phyloP scores from a whole-genome alignment of 2,888 invertebrate species.

The Platynereis dumerilii region DNA sequence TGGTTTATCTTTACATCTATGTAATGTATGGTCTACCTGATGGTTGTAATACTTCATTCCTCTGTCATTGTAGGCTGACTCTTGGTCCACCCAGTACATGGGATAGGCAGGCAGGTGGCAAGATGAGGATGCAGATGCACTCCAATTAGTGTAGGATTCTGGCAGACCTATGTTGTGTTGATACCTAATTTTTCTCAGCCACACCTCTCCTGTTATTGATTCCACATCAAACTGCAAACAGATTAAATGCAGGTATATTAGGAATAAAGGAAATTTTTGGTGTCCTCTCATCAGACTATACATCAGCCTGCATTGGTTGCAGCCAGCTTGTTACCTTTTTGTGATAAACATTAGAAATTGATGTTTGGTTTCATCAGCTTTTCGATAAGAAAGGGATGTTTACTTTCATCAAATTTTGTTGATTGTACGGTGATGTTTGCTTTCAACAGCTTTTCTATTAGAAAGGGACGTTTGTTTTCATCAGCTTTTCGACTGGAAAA shows the following conservation, averaged over 20 bases:
- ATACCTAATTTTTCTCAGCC: constrained; percentile 22
- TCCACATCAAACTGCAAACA: constrained; percentile 31
- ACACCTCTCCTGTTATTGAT: constrained; percentile 32
- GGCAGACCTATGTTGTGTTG: constrained; percentile 32
- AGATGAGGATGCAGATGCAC: too few species aligned
- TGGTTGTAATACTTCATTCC: constrained; percentile 28
- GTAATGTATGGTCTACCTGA: constrained; percentile 28
- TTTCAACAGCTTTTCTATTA: too few species aligned
- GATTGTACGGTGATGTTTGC: too few species aligned
- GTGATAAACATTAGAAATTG: too few species aligned
- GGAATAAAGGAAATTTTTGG: not conserved
- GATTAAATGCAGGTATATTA: not conserved
- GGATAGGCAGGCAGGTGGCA: constrained; percentile 9
- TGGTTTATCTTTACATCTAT: too few species aligned
- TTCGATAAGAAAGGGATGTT: too few species aligned
- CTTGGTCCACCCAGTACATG: constrained; percentile 30
- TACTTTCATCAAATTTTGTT: too few species aligned
- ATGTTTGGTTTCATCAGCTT: too few species aligned
- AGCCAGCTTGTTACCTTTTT: too few species aligned
- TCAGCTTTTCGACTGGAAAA: too few species aligned
- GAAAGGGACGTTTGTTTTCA: too few species aligned
- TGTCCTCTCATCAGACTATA: not conserved
- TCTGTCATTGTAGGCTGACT: constrained; percentile 13
- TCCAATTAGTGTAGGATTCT: not conserved
- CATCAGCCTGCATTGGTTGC: too few species aligned